Percentiles rank a stretch among this genome's conserved stretches.
Conservation (phyloP, 2,888 invertebrate species). For the Fabriciana adippe region DNA sequence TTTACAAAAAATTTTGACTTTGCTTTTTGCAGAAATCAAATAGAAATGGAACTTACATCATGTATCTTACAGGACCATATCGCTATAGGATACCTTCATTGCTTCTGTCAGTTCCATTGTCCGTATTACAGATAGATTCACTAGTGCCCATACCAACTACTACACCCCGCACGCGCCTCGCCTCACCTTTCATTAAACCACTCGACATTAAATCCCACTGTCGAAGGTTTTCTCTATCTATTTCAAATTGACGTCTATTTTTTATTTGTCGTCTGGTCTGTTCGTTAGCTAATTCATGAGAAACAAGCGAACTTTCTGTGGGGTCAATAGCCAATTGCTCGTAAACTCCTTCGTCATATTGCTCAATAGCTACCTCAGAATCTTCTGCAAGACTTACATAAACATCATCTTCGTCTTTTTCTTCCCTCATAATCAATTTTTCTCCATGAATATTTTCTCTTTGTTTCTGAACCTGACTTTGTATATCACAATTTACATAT, state of each 20-base stretch:
- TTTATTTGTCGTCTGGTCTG: slow-evolving; percentile 41
- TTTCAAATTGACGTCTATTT: slow-evolving; percentile 80
- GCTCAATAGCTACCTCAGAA: slow-evolving; percentile 49
- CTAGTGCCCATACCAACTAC: slow-evolving; percentile 62
- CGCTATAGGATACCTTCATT: slow-evolving; percentile 80
- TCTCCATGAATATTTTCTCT: slow-evolving; percentile 53
- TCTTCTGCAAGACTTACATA: slow-evolving; percentile 77
- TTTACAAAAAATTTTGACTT: slow-evolving; percentile 69
- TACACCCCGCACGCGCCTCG: slow-evolving; percentile 68
- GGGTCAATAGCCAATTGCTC: slow-evolving; percentile 79
- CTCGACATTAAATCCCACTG: slow-evolving; percentile 96
- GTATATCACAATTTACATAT: slow-evolving; percentile 89
- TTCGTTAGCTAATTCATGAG: slow-evolving; percentile 35
- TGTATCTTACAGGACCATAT: slow-evolving; percentile 73
- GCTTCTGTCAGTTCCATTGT: slow-evolving; percentile 75
- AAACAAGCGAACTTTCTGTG: slow-evolving; percentile 46
- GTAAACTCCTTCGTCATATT: slow-evolving; percentile 81
- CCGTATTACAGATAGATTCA: slow-evolving; percentile 67
- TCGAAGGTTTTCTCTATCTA: slow-evolving; percentile 92
- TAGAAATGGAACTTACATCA: slow-evolving; percentile 74
- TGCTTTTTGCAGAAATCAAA: slow-evolving; percentile 67
- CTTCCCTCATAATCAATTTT: slow-evolving; percentile 46
- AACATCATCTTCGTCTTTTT: slow-evolving; percentile 75
- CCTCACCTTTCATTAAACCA: slow-evolving; percentile 84
- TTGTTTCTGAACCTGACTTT: slow-evolving; percentile 72